Evolutionary conservation across 2,888 invertebrate species (phyloP).

Genomic region (Agrochola macilenta): DNA sequence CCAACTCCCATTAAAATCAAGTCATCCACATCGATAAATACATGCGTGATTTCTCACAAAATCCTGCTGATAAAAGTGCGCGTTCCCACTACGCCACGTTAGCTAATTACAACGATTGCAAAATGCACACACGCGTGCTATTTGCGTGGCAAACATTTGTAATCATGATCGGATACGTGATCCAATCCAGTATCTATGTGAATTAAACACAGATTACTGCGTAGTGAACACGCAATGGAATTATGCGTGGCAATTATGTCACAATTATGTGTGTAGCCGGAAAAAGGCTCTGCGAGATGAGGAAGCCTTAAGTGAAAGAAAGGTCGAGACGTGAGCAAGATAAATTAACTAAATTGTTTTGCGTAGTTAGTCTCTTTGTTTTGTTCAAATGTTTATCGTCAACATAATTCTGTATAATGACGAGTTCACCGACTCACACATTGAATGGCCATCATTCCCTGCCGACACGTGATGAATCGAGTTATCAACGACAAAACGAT

Average conservation of each 20-base stretch:
- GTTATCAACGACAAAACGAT: conserved; percentile 72
- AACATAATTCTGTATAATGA: conserved; percentile 39
- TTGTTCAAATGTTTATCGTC: conserved; percentile 5
- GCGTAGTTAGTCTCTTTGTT: conserved; percentile 21
- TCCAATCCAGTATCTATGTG: conserved; percentile 45
- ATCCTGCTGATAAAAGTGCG: background rate
- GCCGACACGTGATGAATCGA: conserved; percentile 65
- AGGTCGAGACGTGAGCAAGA: conserved; percentile 35
- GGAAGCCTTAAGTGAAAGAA: conserved; percentile 38
- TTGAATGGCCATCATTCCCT: conserved; percentile 61
- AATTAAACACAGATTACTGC: conserved; percentile 44
- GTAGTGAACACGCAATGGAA: conserved; percentile 32
- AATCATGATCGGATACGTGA: conserved; percentile 56
- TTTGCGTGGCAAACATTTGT: conserved; percentile 58
- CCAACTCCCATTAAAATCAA: background rate
- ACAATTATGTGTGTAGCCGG: conserved; percentile 29
- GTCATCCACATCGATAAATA: background rate
- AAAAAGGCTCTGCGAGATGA: conserved; percentile 8
- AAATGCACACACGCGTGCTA: conserved; percentile 34
- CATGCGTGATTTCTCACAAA: background rate
- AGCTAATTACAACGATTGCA: conserved; percentile 48
- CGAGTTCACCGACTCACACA: conserved; percentile 75
- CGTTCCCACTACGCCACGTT: background rate
- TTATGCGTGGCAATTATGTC: conserved; percentile 41
- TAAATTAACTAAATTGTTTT: conserved; percentile 22